Evolutionary conservation across 2,888 invertebrate genomes (phyloP).

Genomic region (Choreutis nemorana): DNA sequence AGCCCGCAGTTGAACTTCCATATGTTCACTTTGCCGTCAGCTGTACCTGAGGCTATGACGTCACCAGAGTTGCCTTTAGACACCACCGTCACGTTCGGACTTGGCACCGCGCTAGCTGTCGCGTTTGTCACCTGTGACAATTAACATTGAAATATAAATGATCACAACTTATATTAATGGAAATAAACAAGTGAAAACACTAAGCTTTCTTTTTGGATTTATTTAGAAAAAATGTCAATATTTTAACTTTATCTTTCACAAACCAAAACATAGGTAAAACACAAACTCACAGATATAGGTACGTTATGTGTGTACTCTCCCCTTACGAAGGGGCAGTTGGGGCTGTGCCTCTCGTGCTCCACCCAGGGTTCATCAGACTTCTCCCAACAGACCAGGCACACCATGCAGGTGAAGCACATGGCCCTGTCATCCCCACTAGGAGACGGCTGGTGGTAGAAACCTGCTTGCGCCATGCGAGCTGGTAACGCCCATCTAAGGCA

Average conservation of each 20-base stretch:
- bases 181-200: neutral
- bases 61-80: slow-evolving; percentile 69
- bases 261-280: neutral
- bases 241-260: too few species aligned
- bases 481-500: slow-evolving; percentile 87
- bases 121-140: slow-evolving; percentile 73
- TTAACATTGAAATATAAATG: neutral
- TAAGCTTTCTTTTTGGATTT: neutral
- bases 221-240: neutral
- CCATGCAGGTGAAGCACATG: slow-evolving; percentile 95
- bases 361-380: slow-evolving; percentile 97
- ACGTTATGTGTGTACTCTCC: slow-evolving; percentile 97
- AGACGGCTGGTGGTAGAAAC: slow-evolving; percentile 95
- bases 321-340: slow-evolving; percentile 91
- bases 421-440: slow-evolving; percentile 91
- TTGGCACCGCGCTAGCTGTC: slow-evolving; percentile 76
- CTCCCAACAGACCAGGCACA: slow-evolving; percentile 96
- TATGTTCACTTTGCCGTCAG: slow-evolving; percentile 75
- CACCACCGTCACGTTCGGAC: slow-evolving; percentile 61
- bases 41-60: slow-evolving; percentile 64
- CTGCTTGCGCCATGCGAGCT: slow-evolving; percentile 96
- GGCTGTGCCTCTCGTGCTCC: slow-evolving; percentile 94
- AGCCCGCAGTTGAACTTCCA: slow-evolving; percentile 86
- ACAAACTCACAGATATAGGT: slow-evolving; percentile 73
- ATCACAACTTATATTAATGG: neutral